Conservation (phyloP, 2,113 vertebrate genomes). For the Phaetusa simplex region DNA sequence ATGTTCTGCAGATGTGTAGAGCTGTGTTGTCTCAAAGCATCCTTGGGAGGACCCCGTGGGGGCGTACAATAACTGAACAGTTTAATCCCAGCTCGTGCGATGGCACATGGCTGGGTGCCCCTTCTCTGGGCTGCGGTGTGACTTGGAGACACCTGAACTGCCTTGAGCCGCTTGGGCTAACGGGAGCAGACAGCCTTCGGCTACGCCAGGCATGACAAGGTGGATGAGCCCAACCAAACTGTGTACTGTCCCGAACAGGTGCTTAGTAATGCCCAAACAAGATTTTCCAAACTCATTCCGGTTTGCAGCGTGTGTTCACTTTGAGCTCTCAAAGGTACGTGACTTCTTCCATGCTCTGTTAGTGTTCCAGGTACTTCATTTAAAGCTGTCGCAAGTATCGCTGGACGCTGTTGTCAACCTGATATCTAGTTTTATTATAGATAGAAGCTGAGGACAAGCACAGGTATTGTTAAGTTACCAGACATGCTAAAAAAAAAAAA, state of each 20-base stretch:
- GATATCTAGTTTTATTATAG: neutral
- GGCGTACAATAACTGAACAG: neutral
- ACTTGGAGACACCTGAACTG: neutral
- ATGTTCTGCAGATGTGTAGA: neutral
- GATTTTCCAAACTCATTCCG: neutral
- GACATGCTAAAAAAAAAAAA: neutral
- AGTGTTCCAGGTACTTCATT: neutral
- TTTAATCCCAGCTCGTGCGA: neutral
- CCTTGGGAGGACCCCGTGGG: neutral
- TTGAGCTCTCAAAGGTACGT: fast-evolving
- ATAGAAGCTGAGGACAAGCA: neutral
- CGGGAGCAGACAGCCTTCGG: neutral
- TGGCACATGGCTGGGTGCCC: fast-evolving
- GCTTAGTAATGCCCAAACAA: neutral
- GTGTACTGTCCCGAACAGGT: fast-evolving
- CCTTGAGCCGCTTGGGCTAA: too few species aligned
- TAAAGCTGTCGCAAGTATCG: neutral
- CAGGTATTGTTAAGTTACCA: neutral
- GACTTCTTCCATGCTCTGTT: neutral
- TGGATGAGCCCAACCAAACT: neutral
- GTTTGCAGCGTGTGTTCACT: too few species aligned
- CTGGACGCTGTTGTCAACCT: neutral
- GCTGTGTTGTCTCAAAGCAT: neutral
- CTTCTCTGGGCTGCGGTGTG: neutral
- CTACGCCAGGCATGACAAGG: neutral